Percentiles rank a stretch among this genome's conserved stretches.
Evolutionary conservation across 2,113 vertebrate species (phyloP).

Genomic region (Taurulus bubalis): DNA sequence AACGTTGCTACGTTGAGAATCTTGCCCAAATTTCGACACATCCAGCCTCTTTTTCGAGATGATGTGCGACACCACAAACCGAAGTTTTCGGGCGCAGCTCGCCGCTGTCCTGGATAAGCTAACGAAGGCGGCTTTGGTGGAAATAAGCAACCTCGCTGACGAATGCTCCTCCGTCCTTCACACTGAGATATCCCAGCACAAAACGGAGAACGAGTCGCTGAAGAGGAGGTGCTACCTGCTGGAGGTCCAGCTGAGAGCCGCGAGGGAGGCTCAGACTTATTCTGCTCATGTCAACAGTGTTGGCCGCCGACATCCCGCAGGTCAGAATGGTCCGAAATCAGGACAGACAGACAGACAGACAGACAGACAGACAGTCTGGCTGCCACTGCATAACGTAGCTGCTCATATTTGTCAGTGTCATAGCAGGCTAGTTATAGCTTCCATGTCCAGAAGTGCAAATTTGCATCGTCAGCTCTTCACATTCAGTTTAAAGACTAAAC

Average conservation of each 20-base stretch:
- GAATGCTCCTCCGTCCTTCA: constrained; percentile 80
- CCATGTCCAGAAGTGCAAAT: background rate
- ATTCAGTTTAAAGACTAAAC: background rate
- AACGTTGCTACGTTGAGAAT: constrained; percentile 12
- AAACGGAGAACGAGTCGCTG: constrained; percentile 82
- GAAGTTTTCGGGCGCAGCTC: constrained; percentile 79
- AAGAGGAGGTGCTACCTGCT: constrained; percentile 80
- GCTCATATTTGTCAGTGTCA: background rate
- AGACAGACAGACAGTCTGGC: background rate
- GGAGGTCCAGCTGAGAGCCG: constrained; percentile 82
- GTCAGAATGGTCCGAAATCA: constrained; percentile 45
- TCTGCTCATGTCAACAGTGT: constrained; percentile 52
- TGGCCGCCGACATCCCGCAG: constrained; percentile 57
- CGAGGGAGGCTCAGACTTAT: constrained; percentile 68
- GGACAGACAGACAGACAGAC: background rate
- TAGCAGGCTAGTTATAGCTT: background rate
- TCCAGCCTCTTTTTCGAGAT: constrained; percentile 39
- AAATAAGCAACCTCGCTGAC: constrained; percentile 82
- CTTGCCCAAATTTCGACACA: background rate
- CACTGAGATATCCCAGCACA: constrained; percentile 81
- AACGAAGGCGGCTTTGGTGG: constrained; percentile 78
- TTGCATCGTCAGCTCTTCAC: background rate
- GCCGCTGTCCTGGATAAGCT: constrained; percentile 80
- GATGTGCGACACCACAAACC: constrained; percentile 76
- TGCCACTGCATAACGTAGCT: background rate